Conservation (phyloP, 1,140 invertebrate species). For the Drosophila nasuta region DNA sequence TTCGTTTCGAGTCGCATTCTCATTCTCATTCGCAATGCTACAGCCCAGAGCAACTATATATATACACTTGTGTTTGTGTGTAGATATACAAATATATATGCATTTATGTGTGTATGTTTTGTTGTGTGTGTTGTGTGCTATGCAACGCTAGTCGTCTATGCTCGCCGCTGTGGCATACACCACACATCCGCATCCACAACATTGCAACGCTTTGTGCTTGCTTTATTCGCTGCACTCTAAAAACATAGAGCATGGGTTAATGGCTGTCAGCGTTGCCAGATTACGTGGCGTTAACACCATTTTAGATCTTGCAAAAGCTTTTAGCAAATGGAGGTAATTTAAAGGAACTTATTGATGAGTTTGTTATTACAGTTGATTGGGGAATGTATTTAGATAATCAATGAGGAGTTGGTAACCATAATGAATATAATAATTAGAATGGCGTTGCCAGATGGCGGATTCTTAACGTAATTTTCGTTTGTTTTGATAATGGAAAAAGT, state of each 20-base stretch:
- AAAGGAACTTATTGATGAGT: too few species aligned
- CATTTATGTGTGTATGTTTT: background rate
- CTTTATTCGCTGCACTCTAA: background rate
- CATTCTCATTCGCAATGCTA: conserved; percentile 42
- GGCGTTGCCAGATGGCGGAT: background rate
- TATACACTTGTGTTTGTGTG: conserved; percentile 8
- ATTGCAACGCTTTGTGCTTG: conserved; percentile 3
- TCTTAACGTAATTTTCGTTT: too few species aligned
- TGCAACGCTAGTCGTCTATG: background rate
- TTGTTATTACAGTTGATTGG: too few species aligned
- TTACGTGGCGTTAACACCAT: background rate
- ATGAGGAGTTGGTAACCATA: background rate
- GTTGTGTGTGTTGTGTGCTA: conserved; percentile 29
- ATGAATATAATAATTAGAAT: background rate
- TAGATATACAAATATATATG: conserved; percentile 15
- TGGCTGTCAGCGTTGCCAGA: conserved; percentile 24
- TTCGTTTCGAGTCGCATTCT: conserved; percentile 19
- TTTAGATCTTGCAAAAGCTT: background rate
- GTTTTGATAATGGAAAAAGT: too few species aligned
- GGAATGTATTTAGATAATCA: too few species aligned
- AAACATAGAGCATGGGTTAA: conserved; percentile 2
- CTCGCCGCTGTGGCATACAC: conserved; percentile 46
- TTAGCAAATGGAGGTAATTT: too few species aligned
- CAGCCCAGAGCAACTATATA: conserved; percentile 37
- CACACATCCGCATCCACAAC: conserved; percentile 46